Conservation (phyloP, 1,140 invertebrate species). For the Potamilus streckersoni region DNA sequence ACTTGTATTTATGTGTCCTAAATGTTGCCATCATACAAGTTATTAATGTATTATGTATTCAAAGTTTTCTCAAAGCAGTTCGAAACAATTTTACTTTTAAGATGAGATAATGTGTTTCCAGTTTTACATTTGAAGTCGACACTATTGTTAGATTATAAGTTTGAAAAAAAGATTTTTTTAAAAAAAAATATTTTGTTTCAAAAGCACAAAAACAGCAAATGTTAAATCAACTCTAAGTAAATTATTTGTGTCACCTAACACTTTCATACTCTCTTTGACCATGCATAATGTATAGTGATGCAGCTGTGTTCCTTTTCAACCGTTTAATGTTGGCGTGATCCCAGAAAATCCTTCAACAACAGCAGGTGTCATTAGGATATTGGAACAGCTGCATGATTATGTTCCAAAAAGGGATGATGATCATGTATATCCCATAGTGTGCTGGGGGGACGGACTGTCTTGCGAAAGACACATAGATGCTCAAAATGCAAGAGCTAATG, state of each 20-base stretch:
- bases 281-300: neutral
- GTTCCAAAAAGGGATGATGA: neutral
- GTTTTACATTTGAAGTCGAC: too few relatives aligned
- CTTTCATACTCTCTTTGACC: neutral
- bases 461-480: too few relatives aligned
- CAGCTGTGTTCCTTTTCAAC: too few relatives aligned
- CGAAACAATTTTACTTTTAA: too few relatives aligned
- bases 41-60: neutral
- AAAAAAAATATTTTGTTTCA: neutral
- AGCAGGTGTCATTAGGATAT: neutral
- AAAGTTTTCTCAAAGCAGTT: neutral
- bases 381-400: too few relatives aligned
- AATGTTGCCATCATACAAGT: neutral
- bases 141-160: neutral
- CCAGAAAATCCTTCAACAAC: constrained; percentile 10
- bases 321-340: constrained; percentile 1
- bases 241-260: neutral
- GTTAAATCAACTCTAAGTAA: neutral
- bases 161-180: neutral
- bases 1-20: neutral
- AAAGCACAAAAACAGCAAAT: neutral
- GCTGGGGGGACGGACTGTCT: constrained; percentile 1
- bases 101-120: too few relatives aligned
- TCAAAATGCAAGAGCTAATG: too few relatives aligned
- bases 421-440: constrained; percentile 8